Evolutionary conservation across 2,888 invertebrate genomes (phyloP), one percentile per base, ranked within the genome.

Genomic region (Andrena chrysosceles): DNA sequence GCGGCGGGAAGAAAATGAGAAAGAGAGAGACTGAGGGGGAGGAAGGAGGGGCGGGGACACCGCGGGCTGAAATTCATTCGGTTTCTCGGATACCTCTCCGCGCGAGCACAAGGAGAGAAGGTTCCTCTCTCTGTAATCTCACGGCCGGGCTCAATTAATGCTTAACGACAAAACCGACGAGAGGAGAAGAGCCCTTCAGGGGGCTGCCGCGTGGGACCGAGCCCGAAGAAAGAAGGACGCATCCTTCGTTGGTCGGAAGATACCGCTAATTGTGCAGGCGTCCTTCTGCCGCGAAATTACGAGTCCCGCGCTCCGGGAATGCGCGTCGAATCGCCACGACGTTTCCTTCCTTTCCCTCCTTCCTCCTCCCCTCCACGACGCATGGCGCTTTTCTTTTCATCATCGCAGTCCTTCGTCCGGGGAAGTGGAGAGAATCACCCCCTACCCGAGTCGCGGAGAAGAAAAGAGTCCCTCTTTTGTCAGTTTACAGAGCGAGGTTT

Each of bases 181-280:
- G 59, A 70, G 52, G 67, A 42, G 52, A 16, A 23, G 31, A 60
- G 31, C 76, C 72, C 71, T 79, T 72, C 60, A 16, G 42, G 42
- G 72, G 75, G 67, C 71, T 68, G 75, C 67, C 84, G 85, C 87
- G 87, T 89, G 89, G 87, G 89, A 88, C 79, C 76, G 59, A 52
- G 35, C 59, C 49, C 68, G 49, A 64, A 64, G 54, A 68, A 68
- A 64, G 76, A 89, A 86, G 89, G 86, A 88, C 86, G 89, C 83
- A 68, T 66, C 78, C 69, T 70, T 49, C 76, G 48, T 29, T n/a
- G 66, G 62, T 80, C 75, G 60, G 75, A 75, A 87, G 91, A 91
- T 90, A 91, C 90, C 90, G 90, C 91, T 92, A 92, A 92, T 92
- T 92, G 92, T 90, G 85, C 89, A 91, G 81, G 87, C 87, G 83